Evolutionary conservation across 2,888 invertebrate genomes (phyloP).

Genomic region (Pseudococcus viburni): DNA sequence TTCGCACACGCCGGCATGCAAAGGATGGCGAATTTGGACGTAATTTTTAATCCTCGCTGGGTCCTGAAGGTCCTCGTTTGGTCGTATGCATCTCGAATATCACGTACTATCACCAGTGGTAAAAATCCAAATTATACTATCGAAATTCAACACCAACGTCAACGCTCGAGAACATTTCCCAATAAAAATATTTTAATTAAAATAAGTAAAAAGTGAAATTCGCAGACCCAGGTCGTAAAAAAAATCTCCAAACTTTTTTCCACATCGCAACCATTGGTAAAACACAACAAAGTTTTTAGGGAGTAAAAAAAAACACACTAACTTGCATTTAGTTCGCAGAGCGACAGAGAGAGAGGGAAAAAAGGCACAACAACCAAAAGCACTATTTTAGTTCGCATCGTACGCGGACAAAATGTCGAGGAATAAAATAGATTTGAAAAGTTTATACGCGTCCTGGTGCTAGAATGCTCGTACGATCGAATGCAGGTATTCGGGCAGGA

Average conservation of each 20-base stretch:
- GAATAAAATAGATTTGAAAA: slow-evolving; percentile 52
- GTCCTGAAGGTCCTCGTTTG: background rate
- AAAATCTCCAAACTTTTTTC: slow-evolving; percentile 5
- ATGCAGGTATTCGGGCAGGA: slow-evolving; percentile 1
- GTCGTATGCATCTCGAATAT: slow-evolving; percentile 12
- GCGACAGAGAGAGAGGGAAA: background rate
- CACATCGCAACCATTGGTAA: background rate
- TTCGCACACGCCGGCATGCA: background rate
- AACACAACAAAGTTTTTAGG: background rate
- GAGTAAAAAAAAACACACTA: background rate
- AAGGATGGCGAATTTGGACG: background rate
- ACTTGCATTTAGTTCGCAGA: slow-evolving; percentile 21
- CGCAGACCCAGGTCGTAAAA: slow-evolving; percentile 9
- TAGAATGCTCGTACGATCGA: background rate
- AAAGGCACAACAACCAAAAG: slow-evolving; percentile 21
- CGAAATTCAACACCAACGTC: slow-evolving; percentile 36
- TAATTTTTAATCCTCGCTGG: slow-evolving; percentile 20
- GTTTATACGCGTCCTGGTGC: slow-evolving; percentile 2
- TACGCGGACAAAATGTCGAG: slow-evolving; percentile 51
- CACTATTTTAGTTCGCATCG: background rate
- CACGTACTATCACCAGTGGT: slow-evolving; percentile 6
- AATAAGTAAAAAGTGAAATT: slow-evolving; percentile 53
- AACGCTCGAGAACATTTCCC: background rate
- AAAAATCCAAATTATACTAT: slow-evolving; percentile 30
- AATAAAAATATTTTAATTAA: slow-evolving; percentile 50